Evolutionary conservation across 2,888 invertebrate genomes (phyloP), one percentile per base, ranked within the genome.

Genomic region (Hoplodrina blanda): DNA sequence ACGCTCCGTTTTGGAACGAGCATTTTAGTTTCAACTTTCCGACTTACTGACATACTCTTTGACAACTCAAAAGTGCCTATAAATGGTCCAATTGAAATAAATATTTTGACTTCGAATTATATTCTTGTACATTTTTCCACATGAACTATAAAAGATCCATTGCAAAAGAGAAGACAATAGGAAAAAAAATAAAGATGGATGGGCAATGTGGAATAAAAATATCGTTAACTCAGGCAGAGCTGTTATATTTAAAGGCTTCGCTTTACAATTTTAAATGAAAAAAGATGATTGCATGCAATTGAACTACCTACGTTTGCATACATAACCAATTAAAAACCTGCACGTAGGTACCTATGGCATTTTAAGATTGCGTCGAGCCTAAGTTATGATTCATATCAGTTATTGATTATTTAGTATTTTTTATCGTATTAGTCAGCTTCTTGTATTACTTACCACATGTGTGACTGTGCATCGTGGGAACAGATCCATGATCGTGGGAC

Each of bases 261-360:
- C 55, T 41, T 50, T 50, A 54, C 25, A 30, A 71, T 71, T 55
- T 41, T 8, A 71, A 56, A 46, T 37, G 17, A 56, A 55, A 56
- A 46, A 54, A 60, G 19, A 74, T 44, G 20, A 55, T 60, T 67
- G 67, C 17, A 13, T 50, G 49, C 19, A 44, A 54, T 73, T 11
- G n/a, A 59, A 46, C 33, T 57, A 19, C 15, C 20, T 20, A 8
- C 13, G 20, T 33, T 44, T 15, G 30, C 44, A 44, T 44, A 30
- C 33, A 37, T 65, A 10, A 37, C 11, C 57, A 74, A 74, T 74
- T 74, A 62, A 69, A 57, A 57, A 46, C 44, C 44, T 62, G 25
- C 56, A 61, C 62, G 69, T 75, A n/a, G n/a, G n/a, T n/a, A 33
- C 33, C 4, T 68, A n/a, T 44, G 19, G 20, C 56, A 61, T 59